Conservation (phyloP, 2,888 invertebrate genomes). For the Drosophila neotestacea region DNA sequence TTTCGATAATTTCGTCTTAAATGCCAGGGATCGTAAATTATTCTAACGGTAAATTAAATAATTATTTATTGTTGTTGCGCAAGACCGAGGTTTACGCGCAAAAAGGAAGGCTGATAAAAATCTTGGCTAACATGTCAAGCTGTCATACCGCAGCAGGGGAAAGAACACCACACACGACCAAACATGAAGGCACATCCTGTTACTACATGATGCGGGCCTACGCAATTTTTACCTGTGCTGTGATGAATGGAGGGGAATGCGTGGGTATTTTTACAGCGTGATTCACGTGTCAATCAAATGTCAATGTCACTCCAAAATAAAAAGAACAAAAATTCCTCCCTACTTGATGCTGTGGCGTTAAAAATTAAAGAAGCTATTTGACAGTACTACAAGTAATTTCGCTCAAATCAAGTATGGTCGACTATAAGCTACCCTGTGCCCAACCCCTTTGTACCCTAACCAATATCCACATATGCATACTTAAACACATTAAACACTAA, state of each 20-base stretch:
- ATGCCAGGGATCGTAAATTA: conserved; percentile 38
- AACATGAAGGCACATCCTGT: conserved; percentile 54
- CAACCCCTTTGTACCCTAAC: no score
- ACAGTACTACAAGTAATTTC: not conserved
- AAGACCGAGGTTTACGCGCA: conserved; percentile 38
- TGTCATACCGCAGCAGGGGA: conserved; percentile 37
- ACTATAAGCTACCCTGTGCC: not conserved
- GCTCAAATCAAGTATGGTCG: not conserved
- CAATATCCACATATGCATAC: no score
- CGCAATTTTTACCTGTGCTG: conserved; percentile 16
- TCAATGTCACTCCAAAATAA: conserved; percentile 76
- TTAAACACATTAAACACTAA: no score
- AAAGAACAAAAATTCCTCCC: not conserved
- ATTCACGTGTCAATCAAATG: conserved; percentile 83
- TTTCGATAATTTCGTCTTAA: conserved; percentile 8
- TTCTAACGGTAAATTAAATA: conserved; percentile 35
- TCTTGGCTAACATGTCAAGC: conserved; percentile 43
- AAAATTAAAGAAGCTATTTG: not conserved
- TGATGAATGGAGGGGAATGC: conserved; percentile 13
- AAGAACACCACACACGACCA: not conserved
- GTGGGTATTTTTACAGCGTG: conserved; percentile 70
- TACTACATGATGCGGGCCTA: conserved; percentile 44
- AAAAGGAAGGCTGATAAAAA: conserved; percentile 34
- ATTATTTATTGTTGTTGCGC: conserved; percentile 44
- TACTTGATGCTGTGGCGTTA: not conserved